Evolutionary conservation across 2,888 invertebrate genomes (phyloP).

Genomic region (Caenorhabditis plicata): DNA sequence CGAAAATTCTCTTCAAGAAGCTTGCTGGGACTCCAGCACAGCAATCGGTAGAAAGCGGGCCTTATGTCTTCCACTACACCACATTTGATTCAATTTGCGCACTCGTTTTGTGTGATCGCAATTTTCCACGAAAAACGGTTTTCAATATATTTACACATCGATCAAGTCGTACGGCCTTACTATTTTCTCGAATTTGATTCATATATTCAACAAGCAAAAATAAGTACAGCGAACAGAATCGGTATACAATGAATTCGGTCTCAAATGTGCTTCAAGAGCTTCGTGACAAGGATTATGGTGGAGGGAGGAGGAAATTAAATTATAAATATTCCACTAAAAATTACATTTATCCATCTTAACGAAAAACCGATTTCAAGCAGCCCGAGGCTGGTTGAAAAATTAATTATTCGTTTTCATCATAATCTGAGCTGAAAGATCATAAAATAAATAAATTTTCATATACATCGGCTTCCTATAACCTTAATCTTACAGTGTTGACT

Average conservation of each 20-base stretch:
- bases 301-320: too few relatives aligned
- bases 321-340: too few relatives aligned
- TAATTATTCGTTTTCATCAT: too few relatives aligned
- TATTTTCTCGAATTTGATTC: conserved; percentile 73
- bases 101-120: conserved; percentile 58
- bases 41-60: conserved; percentile 94
- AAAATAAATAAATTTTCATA: too few relatives aligned
- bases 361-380: too few relatives aligned
- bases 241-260: conserved; percentile 72
- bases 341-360: too few relatives aligned
- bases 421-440: too few relatives aligned
- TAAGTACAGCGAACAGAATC: conserved; percentile 80
- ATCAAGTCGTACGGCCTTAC: conserved; percentile 61
- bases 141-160: conserved; percentile 48
- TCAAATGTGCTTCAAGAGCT: conserved; percentile 95
- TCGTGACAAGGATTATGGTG: conserved; percentile 97
- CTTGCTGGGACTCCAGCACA: conserved; percentile 85
- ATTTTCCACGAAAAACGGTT: conserved; percentile 55
- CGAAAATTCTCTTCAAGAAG: conserved; percentile 95
- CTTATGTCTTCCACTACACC: conserved; percentile 83
- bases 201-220: conserved; percentile 93
- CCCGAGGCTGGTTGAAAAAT: too few relatives aligned
- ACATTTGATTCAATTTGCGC: conserved; percentile 59
- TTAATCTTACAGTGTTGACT: too few relatives aligned
- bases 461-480: too few relatives aligned